phyloP scores from a whole-genome alignment of 2,797 vertebrate genomes.

The Sus cebifrons region DNA sequence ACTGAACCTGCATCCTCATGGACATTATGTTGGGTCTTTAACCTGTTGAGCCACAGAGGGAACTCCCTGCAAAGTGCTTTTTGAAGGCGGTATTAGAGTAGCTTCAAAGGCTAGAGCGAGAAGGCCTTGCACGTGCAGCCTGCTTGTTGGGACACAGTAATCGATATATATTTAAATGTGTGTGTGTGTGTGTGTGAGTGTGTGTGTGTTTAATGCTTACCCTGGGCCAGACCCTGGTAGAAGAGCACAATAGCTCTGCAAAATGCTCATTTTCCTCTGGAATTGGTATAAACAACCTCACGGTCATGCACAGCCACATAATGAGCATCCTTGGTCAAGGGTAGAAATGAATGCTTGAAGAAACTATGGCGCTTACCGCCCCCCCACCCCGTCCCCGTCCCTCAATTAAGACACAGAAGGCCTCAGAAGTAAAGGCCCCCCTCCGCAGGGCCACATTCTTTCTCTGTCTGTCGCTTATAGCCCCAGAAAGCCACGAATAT shows the following conservation, averaged over 20 bases:
- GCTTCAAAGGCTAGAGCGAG: not conserved
- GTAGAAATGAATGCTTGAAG: not conserved
- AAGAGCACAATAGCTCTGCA: rapidly evolving
- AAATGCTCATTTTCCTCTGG: rapidly evolving
- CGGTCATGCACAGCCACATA: rapidly evolving
- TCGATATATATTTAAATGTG: rapidly evolving
- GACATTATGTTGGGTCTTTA: too few species aligned
- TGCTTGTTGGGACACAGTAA: rapidly evolving
- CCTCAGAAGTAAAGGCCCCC: rapidly evolving
- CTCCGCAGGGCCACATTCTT: rapidly evolving
- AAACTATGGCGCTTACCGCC: rapidly evolving
- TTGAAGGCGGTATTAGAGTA: not conserved
- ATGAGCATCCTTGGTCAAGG: not conserved
- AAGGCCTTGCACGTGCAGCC: rapidly evolving
- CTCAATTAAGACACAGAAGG: too few species aligned
- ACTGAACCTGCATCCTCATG: too few species aligned
- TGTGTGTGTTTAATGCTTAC: not conserved
- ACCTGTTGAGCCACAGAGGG: too few species aligned
- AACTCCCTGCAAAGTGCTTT: too few species aligned
- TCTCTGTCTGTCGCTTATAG: too few species aligned
- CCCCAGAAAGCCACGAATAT: rapidly evolving
- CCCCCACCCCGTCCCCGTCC: too few species aligned
- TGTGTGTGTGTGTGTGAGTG: too few species aligned
- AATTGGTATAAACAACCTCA: rapidly evolving
- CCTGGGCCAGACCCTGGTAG: not conserved